These are phyloP conservation scores for Balearica regulorum DNA, from an alignment of 2,797 vertebrate genomes.

Conservation along the genomic window DNA sequence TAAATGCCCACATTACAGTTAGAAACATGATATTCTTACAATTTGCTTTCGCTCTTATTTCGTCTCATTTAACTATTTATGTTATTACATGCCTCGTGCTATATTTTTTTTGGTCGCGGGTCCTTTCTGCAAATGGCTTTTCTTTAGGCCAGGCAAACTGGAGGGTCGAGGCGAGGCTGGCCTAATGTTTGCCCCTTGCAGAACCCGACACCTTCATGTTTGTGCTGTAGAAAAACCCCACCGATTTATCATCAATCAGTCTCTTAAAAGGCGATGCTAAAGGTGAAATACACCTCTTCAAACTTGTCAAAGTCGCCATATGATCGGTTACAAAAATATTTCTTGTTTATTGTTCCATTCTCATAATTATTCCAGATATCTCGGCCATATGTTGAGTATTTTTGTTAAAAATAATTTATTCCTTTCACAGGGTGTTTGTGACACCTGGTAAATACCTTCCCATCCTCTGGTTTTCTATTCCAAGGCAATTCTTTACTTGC, in stretches of 20 bases:
- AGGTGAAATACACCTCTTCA: not conserved
- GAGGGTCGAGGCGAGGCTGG: not conserved
- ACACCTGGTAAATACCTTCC: slow-evolving; percentile 23
- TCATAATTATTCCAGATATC: slow-evolving; percentile 38
- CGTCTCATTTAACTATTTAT: not conserved
- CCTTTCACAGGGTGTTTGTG: not conserved
- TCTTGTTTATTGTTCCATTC: not conserved
- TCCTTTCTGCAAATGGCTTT: not conserved
- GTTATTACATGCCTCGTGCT: rapidly evolving
- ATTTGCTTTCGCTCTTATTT: not conserved
- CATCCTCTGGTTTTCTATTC: not conserved
- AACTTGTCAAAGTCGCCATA: not conserved
- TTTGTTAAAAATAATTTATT: slow-evolving; percentile 34
- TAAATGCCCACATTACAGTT: not conserved
- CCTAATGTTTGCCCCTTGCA: not conserved
- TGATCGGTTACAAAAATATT: not conserved
- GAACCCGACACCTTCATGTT: not conserved
- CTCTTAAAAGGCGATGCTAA: not conserved
- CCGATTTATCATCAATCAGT: not conserved
- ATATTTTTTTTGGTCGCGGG: not conserved
- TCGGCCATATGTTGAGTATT: not conserved
- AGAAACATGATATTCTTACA: not conserved
- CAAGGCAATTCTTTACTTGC: not conserved
- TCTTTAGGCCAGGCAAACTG: not conserved
- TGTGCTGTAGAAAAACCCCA: not conserved